A percentile compares a stretch with the other conserved stretches of the same genome.
Evolutionary conservation across 30 jellyfish, hydroid and myxozoan species (phyloP).

Genomic region (Hydractinia echinata): DNA sequence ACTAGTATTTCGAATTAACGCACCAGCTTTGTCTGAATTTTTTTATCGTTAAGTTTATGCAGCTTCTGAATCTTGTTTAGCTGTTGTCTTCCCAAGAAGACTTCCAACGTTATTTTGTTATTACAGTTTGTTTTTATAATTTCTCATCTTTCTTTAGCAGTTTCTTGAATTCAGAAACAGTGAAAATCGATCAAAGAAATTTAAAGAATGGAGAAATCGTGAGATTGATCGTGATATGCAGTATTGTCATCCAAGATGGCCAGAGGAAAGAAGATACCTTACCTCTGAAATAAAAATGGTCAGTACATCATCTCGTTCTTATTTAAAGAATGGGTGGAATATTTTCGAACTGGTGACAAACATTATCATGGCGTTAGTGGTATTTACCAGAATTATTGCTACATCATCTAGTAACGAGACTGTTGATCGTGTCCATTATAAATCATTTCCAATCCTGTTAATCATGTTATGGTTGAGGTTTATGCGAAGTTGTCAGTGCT

Average conservation of each 20-base stretch:
- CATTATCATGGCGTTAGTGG: slow-evolving; percentile 71
- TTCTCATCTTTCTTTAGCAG: slow-evolving; percentile 51
- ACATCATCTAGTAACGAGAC: slow-evolving; percentile 42
- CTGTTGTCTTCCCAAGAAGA: too few relatives aligned
- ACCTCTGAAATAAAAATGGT: slow-evolving; percentile 83
- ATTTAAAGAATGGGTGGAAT: slow-evolving; percentile 96
- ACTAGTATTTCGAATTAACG: too few relatives aligned
- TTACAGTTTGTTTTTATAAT: not conserved
- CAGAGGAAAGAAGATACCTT: slow-evolving; percentile 89
- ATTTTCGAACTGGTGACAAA: slow-evolving; percentile 86
- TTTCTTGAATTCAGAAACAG: slow-evolving; percentile 81
- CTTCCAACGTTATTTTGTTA: too few relatives aligned
- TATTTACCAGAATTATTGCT: slow-evolving; percentile 66
- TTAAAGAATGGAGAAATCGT: slow-evolving; percentile 88
- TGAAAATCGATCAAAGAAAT: slow-evolving; percentile 66
- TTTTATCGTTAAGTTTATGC: too few relatives aligned
- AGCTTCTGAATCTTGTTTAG: too few relatives aligned
- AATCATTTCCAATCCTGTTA: slow-evolving; percentile 75
- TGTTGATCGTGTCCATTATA: slow-evolving; percentile 61
- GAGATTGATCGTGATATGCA: slow-evolving; percentile 91
- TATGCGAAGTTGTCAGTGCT: slow-evolving; percentile 89
- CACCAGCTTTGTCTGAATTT: too few relatives aligned
- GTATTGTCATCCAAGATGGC: slow-evolving; percentile 97
- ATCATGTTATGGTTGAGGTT: slow-evolving; percentile 90
- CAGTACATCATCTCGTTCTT: slow-evolving; percentile 64